Base-by-base conservation (phyloP, 2,797 vertebrate species). In the Carapus acus region DNA sequence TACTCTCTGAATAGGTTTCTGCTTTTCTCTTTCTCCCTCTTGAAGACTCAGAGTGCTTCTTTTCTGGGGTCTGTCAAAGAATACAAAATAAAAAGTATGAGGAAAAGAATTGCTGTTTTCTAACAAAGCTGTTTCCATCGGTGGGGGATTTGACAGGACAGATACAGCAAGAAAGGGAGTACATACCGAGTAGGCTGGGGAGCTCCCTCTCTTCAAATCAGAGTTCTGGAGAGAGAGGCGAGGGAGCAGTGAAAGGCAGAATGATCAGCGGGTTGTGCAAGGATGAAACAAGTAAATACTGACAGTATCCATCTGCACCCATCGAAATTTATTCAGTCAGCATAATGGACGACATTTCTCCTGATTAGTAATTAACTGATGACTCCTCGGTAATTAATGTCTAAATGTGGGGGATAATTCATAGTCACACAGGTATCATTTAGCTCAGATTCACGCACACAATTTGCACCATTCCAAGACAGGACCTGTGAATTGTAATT, bases 11-110 rank as follows among this genome's bases (percentile, higher is more conserved):
- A 79, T 94, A 94, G 76, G 87, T 94, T 75, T 98, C 96, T 49
- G 94, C 94, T 90, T 98, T 98, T 79, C 96, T 92, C 79, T 98
- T 98, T 83, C 94, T 91, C 83, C 94, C 94, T 71, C 94, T 91
- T 61, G 93, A 93, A 71, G 91, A 88, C 58, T 97, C 94, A 0
- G 93, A 92, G 79, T 92, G 93, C 84, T 98, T 98, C 86, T 98
- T 98, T 85, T 98, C 96, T 22, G 96, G 96, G 71, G 94, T 97
- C 94, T 98, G 85, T 2, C 66, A 76, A 77, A 79, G 70, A 22
- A 76, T 61, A 65, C 27, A 55, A 60, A 65, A 58, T n/a, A 24
- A 67, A 58, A 62, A 14, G 17, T n/a, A 38, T 37, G 40, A 43
- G 53, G 41, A 36, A 18, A 59, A 73, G 20, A 75, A 54, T 72